Percentiles rank a stretch among this genome's conserved stretches.
Evolutionary conservation across 2,888 invertebrate species (phyloP).

Genomic region (Philhelius pedissequus): DNA sequence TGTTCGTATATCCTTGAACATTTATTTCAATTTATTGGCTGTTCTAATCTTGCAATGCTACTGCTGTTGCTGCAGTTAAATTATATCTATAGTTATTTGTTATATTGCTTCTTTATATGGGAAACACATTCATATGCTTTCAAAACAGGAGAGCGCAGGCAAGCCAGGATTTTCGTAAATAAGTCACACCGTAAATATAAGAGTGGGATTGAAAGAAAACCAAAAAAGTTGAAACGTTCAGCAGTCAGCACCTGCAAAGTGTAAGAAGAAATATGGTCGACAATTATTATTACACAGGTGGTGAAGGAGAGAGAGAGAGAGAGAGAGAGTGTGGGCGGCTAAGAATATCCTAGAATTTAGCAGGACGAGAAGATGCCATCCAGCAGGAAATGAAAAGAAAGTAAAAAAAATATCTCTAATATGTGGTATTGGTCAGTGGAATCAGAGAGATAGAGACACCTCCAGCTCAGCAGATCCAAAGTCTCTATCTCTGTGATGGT

Average conservation of each 20-base stretch:
- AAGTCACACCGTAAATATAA: constrained; percentile 28
- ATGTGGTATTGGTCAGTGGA: constrained; percentile 65
- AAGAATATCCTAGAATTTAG: constrained; percentile 18
- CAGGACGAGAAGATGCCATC: constrained; percentile 6
- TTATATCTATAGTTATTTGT: constrained; percentile 11
- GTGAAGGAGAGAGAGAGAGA: no score
- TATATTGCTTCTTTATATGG: background rate
- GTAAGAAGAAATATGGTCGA: constrained; percentile 67
- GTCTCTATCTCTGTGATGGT: constrained; percentile 31
- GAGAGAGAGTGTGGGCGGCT: no score
- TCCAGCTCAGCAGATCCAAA: background rate
- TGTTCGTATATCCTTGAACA: constrained; percentile 51
- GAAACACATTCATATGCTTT: constrained; percentile 44
- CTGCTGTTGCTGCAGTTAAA: constrained; percentile 38
- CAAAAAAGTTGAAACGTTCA: constrained; percentile 44
- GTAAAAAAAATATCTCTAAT: constrained; percentile 2
- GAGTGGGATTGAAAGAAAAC: background rate
- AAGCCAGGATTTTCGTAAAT: constrained; percentile 42
- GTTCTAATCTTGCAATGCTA: constrained; percentile 61
- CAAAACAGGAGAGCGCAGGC: background rate
- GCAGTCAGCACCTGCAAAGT: constrained; percentile 67
- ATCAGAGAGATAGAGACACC: constrained; percentile 52
- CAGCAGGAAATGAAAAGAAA: background rate
- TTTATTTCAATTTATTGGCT: constrained; percentile 69
- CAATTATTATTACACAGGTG: constrained; percentile 52